Evolutionary conservation across 2,797 vertebrate species (phyloP).

Genomic region (Rhinella marina): DNA sequence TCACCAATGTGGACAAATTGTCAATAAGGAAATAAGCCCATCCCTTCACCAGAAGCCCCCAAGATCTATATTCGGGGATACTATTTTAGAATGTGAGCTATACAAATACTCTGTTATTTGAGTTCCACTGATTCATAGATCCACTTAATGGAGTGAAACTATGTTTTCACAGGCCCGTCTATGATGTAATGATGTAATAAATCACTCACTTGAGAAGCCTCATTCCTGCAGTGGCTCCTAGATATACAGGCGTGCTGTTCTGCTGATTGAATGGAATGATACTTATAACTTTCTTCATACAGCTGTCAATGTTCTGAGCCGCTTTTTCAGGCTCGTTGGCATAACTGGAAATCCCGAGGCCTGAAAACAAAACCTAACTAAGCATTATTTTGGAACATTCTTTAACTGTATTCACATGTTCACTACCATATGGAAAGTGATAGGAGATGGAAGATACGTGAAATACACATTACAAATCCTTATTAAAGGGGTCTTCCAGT

Average conservation of each 20-base stretch:
- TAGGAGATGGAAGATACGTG: no score
- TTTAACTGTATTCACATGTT: not conserved
- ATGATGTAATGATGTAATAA: not conserved
- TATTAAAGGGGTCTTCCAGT: no score
- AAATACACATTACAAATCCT: no score
- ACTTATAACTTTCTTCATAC: constrained; percentile 76
- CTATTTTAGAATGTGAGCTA: not conserved
- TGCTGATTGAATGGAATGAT: constrained; percentile 80
- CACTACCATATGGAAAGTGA: not conserved
- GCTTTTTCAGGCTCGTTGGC: constrained; percentile 72
- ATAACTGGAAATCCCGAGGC: constrained; percentile 86
- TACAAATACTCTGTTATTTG: no score
- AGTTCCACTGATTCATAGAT: not conserved
- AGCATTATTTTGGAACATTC: constrained; percentile 22
- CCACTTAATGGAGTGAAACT: not conserved
- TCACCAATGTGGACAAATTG: not conserved
- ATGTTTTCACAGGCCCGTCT: constrained; percentile 1
- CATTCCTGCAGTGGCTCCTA: constrained; percentile 97
- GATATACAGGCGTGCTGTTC: constrained; percentile 79
- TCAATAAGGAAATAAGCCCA: not conserved
- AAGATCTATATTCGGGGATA: not conserved
- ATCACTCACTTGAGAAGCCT: constrained; percentile 85
- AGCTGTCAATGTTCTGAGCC: constrained; percentile 74
- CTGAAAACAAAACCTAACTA: constrained; percentile 70
- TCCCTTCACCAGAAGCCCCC: not conserved